Percentiles rank a stretch among this genome's conserved stretches.
Evolutionary conservation across 2,797 vertebrate species (phyloP).

Genomic region (Nothura maculosa): DNA sequence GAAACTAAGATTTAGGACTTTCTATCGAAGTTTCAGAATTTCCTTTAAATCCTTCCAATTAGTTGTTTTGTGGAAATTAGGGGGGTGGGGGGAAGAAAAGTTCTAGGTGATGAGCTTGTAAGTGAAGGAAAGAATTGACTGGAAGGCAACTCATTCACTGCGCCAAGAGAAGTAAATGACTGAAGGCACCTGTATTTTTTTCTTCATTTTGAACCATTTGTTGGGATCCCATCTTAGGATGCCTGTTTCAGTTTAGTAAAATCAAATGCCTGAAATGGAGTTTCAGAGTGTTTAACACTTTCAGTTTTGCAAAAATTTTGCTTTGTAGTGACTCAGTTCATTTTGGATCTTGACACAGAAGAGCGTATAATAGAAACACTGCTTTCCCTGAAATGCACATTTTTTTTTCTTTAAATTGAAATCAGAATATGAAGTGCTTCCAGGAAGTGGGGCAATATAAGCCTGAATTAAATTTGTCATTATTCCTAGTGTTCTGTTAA

Average conservation of each 20-base stretch:
- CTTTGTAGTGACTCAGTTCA: not conserved
- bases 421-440: slow-evolving; percentile 17
- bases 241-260: not conserved
- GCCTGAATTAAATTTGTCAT: slow-evolving; percentile 16
- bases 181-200: not conserved
- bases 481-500: slow-evolving; percentile 27
- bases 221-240: not conserved
- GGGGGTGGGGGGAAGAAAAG: too few species aligned
- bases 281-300: not conserved
- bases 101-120: not conserved
- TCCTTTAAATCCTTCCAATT: not conserved
- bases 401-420: slow-evolving; percentile 9
- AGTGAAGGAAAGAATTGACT: not conserved
- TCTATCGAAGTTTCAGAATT: not conserved
- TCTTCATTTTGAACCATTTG: not conserved
- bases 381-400: not conserved
- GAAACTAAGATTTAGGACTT: not conserved
- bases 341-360: not conserved
- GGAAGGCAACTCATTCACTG: not conserved
- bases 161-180: not conserved
- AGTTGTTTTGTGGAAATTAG: not conserved
- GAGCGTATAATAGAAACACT: not conserved
- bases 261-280: not conserved
- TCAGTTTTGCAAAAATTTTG: not conserved
- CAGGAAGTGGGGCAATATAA: slow-evolving; percentile 13